A percentile compares a stretch with the other conserved stretches of the same genome.
Evolutionary conservation across 2,113 vertebrate species (phyloP).

Genomic region (Corapipo altera): DNA sequence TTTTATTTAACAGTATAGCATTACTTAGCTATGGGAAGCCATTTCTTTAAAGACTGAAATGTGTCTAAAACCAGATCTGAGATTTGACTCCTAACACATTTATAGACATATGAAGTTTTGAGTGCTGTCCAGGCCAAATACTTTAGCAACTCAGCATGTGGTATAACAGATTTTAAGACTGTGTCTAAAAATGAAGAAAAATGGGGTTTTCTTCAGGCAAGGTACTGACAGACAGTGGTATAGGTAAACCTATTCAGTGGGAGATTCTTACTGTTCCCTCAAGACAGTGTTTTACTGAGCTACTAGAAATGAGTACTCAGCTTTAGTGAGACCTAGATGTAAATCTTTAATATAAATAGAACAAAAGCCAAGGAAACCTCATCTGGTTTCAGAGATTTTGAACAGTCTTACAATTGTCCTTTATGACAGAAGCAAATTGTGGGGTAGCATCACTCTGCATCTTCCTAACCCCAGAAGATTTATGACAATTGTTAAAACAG

Average conservation of each 20-base stretch:
- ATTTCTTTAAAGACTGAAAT: neutral
- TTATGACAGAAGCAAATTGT: neutral
- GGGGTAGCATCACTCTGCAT: neutral
- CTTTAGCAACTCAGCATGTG: neutral
- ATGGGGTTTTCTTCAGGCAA: neutral
- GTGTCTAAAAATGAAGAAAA: neutral
- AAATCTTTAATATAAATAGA: neutral
- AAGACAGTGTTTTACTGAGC: neutral
- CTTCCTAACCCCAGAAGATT: neutral
- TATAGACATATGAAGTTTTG: neutral
- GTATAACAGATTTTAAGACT: neutral
- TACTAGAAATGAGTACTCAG: neutral
- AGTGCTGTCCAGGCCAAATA: neutral
- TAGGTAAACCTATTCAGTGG: neutral
- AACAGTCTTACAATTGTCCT: neutral
- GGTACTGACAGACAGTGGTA: neutral
- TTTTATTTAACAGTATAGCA: neutral
- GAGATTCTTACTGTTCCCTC: neutral
- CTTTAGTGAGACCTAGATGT: neutral
- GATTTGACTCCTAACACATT: neutral
- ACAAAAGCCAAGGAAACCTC: neutral
- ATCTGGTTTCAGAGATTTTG: neutral
- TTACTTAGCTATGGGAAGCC: neutral
- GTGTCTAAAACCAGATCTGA: neutral
- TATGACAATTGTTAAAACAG: neutral